Percentiles rank a stretch among this genome's conserved stretches.
Evolutionary conservation across 2,888 invertebrate genomes (phyloP).

Genomic region (Enchytraeus crypticus): DNA sequence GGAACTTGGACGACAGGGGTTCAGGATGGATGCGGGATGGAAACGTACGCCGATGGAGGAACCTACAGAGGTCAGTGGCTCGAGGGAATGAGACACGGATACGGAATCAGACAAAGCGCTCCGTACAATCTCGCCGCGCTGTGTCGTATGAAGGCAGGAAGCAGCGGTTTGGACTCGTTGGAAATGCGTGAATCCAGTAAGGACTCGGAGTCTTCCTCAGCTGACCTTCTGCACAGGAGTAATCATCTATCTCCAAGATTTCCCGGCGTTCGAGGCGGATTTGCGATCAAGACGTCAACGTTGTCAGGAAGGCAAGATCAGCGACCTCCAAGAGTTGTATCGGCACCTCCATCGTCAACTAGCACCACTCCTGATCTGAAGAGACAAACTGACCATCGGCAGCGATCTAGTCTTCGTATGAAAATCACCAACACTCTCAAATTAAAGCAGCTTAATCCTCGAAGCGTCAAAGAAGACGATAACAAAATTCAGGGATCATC

Average conservation of each 20-base stretch:
- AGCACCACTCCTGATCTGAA: constrained; percentile 67
- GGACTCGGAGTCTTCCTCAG: too few species aligned
- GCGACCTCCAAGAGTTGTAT: too few species aligned
- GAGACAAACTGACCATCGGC: constrained; percentile 79
- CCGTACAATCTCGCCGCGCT: constrained; percentile 94
- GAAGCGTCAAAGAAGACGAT: neutral
- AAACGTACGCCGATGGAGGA: constrained; percentile 95
- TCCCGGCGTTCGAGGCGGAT: constrained; percentile 91
- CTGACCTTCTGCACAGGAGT: too few species aligned
- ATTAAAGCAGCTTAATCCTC: neutral
- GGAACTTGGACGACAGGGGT: constrained; percentile 85
- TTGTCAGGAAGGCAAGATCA: too few species aligned
- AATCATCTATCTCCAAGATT: too few species aligned
- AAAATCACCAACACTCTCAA: constrained; percentile 8
- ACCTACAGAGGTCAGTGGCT: constrained; percentile 91
- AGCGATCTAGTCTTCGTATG: constrained; percentile 60
- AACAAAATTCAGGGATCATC: neutral
- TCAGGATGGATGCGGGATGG: constrained; percentile 98
- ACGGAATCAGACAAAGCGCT: constrained; percentile 91
- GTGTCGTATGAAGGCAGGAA: constrained; percentile 57
- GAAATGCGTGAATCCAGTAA: too few species aligned
- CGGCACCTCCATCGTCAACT: constrained; percentile 36
- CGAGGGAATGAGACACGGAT: constrained; percentile 94
- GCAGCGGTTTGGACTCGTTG: neutral
- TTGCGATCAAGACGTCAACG: constrained; percentile 73